These are phyloP conservation scores for Pongo pygmaeus DNA, from an alignment of 2,113 vertebrate species.

Conservation along the genomic window DNA sequence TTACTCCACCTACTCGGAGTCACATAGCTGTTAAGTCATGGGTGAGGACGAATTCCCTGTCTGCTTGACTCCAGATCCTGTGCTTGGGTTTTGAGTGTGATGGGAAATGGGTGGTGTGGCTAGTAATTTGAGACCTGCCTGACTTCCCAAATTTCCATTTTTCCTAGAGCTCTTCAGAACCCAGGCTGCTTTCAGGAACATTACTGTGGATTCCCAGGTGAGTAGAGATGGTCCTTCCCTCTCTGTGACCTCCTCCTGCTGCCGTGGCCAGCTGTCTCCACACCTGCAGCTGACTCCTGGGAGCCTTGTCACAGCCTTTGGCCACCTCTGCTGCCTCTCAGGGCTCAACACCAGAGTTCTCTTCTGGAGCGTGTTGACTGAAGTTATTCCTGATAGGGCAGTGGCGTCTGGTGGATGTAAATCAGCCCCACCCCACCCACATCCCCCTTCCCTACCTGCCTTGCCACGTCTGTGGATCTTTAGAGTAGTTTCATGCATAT, in stretches of 20 bases:
- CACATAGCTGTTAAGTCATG: not conserved
- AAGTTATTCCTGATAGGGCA: not conserved
- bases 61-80: not conserved
- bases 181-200: not conserved
- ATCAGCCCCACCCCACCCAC: not conserved
- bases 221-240: not conserved
- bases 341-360: not conserved
- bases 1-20: not conserved
- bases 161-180: conserved; percentile 50
- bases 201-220: conserved; percentile 52
- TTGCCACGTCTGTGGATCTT: not conserved
- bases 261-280: not conserved
- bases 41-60: not conserved
- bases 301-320: not conserved
- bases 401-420: not conserved
- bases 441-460: not conserved
- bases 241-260: not conserved
- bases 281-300: not conserved
- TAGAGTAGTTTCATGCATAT: not conserved
- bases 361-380: not conserved
- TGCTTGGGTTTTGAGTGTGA: not conserved
- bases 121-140: conserved; percentile 17
- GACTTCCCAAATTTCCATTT: conserved; percentile 50
- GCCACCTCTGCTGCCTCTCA: not conserved
- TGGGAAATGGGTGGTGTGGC: not conserved